These are phyloP conservation scores for Zelostemma sp. DNA, from an alignment of 1,140 invertebrate species.

Conservation along the genomic window DNA sequence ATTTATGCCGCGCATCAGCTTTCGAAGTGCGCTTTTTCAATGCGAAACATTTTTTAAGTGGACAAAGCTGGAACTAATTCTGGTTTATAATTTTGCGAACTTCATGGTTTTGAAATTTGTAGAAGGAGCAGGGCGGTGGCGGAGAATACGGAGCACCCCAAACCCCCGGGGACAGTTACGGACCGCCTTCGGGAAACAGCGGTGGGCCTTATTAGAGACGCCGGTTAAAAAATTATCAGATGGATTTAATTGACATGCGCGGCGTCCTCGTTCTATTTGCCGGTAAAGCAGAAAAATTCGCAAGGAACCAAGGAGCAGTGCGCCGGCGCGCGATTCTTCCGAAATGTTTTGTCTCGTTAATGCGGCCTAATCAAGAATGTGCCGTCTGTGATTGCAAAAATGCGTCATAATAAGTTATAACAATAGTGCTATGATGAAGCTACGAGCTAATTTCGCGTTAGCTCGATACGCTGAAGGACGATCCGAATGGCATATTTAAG, in stretches of 20 bases:
- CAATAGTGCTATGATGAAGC: constrained; percentile 47
- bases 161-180: constrained; percentile 62
- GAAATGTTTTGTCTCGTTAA: constrained; percentile 39
- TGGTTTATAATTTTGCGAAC: too few species aligned
- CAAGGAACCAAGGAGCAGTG: constrained; percentile 14
- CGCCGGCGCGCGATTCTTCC: constrained; percentile 32
- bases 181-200: constrained; percentile 56
- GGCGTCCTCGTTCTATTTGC: constrained; percentile 18
- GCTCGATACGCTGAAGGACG: constrained; percentile 13
- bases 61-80: too few species aligned
- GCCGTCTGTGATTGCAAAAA: constrained; percentile 48
- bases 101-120: too few species aligned
- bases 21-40: too few species aligned
- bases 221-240: constrained; percentile 9
- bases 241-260: constrained; percentile 43
- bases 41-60: too few species aligned
- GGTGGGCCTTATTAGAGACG: constrained; percentile 55
- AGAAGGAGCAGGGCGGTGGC: constrained; percentile 58
- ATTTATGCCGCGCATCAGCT: too few species aligned
- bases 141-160: constrained; percentile 69
- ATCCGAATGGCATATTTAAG: constrained; percentile 20
- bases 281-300: constrained; percentile 9
- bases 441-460: constrained; percentile 39
- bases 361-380: constrained; percentile 42
- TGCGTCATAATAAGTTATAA: constrained; percentile 43